Conservation (phyloP, 2,797 vertebrate species). For the Arrhamphus sclerolepis region DNA sequence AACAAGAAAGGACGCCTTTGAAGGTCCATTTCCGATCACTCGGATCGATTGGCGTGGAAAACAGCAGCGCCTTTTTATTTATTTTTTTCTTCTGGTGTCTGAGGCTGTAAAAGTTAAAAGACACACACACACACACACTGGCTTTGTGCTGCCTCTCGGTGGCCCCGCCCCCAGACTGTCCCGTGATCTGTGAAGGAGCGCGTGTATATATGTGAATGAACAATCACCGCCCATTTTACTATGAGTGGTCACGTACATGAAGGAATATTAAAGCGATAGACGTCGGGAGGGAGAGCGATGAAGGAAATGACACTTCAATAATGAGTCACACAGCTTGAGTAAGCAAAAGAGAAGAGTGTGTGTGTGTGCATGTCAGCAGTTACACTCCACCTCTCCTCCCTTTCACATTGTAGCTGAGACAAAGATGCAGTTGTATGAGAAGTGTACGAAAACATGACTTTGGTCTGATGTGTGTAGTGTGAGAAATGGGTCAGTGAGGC, state of each 20-base stretch:
- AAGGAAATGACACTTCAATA: slow-evolving; percentile 22
- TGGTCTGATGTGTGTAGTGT: too few species aligned
- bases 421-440: too few species aligned
- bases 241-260: slow-evolving; percentile 53
- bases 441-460: too few species aligned
- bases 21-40: slow-evolving; percentile 71
- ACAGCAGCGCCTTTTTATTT: slow-evolving; percentile 31
- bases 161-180: slow-evolving; percentile 58
- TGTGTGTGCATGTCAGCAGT: too few species aligned
- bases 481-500: slow-evolving; percentile 63
- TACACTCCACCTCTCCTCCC: too few species aligned
- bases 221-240: slow-evolving; percentile 74
- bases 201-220: slow-evolving; percentile 57
- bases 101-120: slow-evolving; percentile 52
- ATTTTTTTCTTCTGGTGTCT: slow-evolving; percentile 63
- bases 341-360: slow-evolving; percentile 21
- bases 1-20: slow-evolving; percentile 57
- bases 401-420: too few species aligned
- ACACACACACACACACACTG: neutral
- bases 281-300: neutral
- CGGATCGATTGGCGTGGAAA: slow-evolving; percentile 65
- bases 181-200: slow-evolving; percentile 52
- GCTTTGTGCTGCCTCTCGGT: slow-evolving; percentile 39
- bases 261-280: slow-evolving; percentile 59
- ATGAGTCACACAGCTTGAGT: slow-evolving; percentile 44